A percentile compares a stretch with the other conserved stretches of the same genome.
Evolutionary conservation across 2,797 vertebrate species (phyloP).

Genomic region (Zenarchopterus dispar): DNA sequence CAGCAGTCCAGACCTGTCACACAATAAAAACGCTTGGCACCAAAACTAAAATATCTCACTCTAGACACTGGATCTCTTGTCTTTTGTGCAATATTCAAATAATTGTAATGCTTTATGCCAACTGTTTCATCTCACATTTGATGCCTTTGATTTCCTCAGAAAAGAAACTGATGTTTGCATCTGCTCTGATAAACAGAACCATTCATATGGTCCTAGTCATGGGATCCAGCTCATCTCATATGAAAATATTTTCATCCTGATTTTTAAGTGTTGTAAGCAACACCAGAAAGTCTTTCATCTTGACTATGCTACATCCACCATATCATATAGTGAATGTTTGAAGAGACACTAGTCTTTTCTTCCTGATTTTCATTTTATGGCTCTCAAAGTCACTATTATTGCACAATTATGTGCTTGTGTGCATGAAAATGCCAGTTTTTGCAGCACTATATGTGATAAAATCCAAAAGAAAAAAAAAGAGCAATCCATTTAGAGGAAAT

Average conservation of each 20-base stretch:
- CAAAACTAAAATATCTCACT: neutral
- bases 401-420: conserved; percentile 6
- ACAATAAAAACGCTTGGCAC: no score
- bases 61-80: no score
- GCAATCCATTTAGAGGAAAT: conserved; percentile 59
- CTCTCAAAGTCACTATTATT: conserved; percentile 52
- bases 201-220: no score
- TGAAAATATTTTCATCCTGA: conserved; percentile 3
- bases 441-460: conserved; percentile 52
- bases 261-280: conserved; percentile 12
- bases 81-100: no score
- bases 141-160: no score
- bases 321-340: conserved; percentile 7
- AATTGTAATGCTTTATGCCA: no score
- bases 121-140: no score
- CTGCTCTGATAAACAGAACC: no score
- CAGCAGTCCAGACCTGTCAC: no score
- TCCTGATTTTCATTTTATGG: conserved; percentile 24
- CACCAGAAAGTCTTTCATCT: conserved; percentile 20
- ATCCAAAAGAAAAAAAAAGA: conserved; percentile 29
- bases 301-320: conserved; percentile 4
- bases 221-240: conserved; percentile 7
- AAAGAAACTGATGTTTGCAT: no score
- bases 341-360: conserved; percentile 22
- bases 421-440: conserved; percentile 75